phyloP scores from a whole-genome alignment of 23 tunicate species.

The Trididemnum clinides region DNA sequence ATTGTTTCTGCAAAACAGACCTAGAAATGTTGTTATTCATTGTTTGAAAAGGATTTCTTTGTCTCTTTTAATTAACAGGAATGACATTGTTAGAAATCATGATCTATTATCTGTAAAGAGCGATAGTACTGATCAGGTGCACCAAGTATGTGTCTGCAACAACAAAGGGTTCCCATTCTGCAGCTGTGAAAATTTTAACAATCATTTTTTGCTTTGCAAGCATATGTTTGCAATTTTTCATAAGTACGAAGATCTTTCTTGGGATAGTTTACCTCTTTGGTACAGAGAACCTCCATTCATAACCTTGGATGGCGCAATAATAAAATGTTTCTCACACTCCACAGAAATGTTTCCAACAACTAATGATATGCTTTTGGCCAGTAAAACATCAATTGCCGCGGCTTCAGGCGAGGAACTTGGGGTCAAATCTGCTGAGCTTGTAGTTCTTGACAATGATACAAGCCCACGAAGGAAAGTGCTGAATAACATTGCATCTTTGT shows the following conservation, averaged over 20 bases:
- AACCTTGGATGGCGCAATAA: neutral
- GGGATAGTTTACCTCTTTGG: neutral
- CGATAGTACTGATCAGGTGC: neutral
- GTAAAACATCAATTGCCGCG: too few species aligned
- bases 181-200: neutral
- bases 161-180: neutral
- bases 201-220: neutral
- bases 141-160: neutral
- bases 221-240: conserved; percentile 19
- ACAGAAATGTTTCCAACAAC: too few species aligned
- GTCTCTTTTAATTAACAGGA: neutral
- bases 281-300: neutral
- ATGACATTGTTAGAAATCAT: neutral
- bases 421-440: neutral
- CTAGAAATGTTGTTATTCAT: neutral
- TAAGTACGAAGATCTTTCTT: neutral
- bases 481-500: neutral
- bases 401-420: too few species aligned
- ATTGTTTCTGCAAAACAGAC: neutral
- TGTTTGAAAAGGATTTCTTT: neutral
- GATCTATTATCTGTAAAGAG: conserved; percentile 1
- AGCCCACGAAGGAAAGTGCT: neutral
- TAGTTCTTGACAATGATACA: too few species aligned
- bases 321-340: too few species aligned
- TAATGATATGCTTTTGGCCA: too few species aligned